Evolutionary conservation across 2,797 vertebrate species (phyloP).

Genomic region (Etheostoma nigrum): DNA sequence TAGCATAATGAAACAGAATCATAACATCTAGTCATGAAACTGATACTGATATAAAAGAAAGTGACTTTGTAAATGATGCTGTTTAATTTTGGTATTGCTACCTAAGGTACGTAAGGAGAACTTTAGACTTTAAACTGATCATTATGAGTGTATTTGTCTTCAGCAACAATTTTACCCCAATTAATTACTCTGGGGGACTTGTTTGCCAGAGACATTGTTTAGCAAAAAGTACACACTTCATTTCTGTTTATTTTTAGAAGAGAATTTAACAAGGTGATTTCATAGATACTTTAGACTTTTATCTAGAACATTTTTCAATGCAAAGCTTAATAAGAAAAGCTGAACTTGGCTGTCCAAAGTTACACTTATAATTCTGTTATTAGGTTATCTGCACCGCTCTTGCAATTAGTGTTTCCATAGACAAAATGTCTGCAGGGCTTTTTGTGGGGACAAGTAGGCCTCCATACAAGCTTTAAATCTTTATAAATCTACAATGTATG

Average conservation of each 20-base stretch:
- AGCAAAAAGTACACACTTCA: constrained; percentile 21
- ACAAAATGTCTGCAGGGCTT: constrained; percentile 29
- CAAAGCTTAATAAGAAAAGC: constrained; percentile 66
- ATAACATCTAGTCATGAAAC: neutral
- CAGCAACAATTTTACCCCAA: neutral
- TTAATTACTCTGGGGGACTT: constrained; percentile 4
- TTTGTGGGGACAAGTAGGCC: constrained; percentile 4
- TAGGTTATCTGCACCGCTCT: constrained; percentile 36
- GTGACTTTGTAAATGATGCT: neutral
- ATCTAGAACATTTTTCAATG: constrained; percentile 46
- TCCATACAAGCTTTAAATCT: neutral
- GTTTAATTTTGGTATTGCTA: neutral
- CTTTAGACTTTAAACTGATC: neutral
- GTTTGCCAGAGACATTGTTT: constrained; percentile 28
- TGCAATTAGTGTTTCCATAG: constrained; percentile 40
- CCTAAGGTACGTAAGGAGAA: neutral
- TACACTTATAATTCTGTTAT: constrained; percentile 32
- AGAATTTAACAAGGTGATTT: constrained; percentile 40
- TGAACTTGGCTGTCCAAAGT: constrained; percentile 48
- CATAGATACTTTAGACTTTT: constrained; percentile 32
- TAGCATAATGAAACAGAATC: constrained; percentile 1
- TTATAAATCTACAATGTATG: constrained; percentile 7
- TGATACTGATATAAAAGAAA: neutral
- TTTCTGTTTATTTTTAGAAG: constrained; percentile 40
- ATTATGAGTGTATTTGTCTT: neutral